Evolutionary conservation across 2,113 vertebrate species (phyloP), one percentile per base, ranked within the genome.

Genomic region (Odocoileus hemionus): DNA sequence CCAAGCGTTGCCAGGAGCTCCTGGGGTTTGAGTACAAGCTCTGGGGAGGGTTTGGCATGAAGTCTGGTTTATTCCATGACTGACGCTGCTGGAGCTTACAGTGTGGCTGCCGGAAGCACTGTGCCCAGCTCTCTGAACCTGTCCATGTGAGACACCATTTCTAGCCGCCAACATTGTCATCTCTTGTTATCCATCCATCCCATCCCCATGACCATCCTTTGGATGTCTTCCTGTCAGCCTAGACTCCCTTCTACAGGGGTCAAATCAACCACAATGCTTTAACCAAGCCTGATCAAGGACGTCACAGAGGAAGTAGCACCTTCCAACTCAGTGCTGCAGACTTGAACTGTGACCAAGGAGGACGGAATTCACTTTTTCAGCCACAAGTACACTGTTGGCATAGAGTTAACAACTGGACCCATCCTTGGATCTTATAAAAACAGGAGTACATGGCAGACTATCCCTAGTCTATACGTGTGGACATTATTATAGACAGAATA

Each of bases 11-110:
- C 76, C 15, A 13, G 26, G n/a, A 5, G 3, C 5, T 16, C 26
- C 19, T 2, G 3, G 47, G 57, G 54, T 1, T 45, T 45, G 45
- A 8, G 57, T 26, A n/a, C 0, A 0, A 64, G 14, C 0, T 1
- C 61, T 19, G 39, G 26, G 33, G 5, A 47, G 80, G 26, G 19
- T 30, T 61, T 5, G 36, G 54, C 83, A 28, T 0, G 7, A n/a
- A 25, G 3, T 60, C 67, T 12, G 74, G 47, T 12, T 70, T 39
- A 16, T 28, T 28, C 30, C 36, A 8, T 2, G 16, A 52, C 45
- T 12, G 28, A 5, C 1, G 1, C 80, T 14, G 55, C 26, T 30
- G 45, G 1, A 21, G 91, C 7, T 39, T 9, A 54, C 10, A 1
- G 43, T 5, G 17, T 0, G 26, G n/a, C 26, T 82, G 16, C 55